phyloP scores from a whole-genome alignment of 2,888 invertebrate genomes.

The Kuschelorhynchus macadamiae region DNA sequence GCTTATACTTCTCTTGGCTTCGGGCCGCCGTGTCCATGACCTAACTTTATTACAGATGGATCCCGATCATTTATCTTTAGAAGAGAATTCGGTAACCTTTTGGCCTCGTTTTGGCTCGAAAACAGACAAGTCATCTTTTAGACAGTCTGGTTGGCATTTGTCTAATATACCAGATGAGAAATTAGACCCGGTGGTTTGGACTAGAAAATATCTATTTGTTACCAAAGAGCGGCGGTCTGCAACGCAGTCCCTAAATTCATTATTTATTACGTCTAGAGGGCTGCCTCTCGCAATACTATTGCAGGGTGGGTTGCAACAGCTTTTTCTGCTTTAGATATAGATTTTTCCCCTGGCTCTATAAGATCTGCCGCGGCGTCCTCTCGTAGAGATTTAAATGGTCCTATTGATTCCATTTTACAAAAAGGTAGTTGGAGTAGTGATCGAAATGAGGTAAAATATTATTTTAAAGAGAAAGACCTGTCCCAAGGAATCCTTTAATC shows the following conservation, averaged over 20 bases:
- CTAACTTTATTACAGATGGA: constrained; percentile 4
- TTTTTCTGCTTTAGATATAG: neutral
- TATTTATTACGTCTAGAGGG: constrained; percentile 19
- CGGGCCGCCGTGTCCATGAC: neutral
- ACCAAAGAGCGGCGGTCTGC: neutral
- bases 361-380: constrained; percentile 19
- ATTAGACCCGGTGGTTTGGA: constrained; percentile 19
- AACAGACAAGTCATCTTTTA: neutral
- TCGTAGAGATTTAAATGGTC: neutral
- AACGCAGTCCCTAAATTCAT: neutral
- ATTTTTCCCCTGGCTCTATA: constrained; percentile 9
- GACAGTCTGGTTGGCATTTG: constrained; percentile 11
- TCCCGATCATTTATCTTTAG: neutral
- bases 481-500: neutral
- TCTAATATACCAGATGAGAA: neutral
- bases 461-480: constrained; percentile 24
- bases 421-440: constrained; percentile 42
- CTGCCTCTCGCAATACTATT: constrained; percentile 6
- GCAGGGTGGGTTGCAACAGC: constrained; percentile 18
- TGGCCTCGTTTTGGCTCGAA: constrained; percentile 13
- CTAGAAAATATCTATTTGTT: constrained; percentile 2
- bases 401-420: constrained; percentile 26
- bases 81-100: constrained; percentile 9
- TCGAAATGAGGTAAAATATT: constrained; percentile 37
- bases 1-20: neutral